Evolutionary conservation across 2,888 invertebrate species (phyloP).

Genomic region (Pristionchus entomophagus): DNA sequence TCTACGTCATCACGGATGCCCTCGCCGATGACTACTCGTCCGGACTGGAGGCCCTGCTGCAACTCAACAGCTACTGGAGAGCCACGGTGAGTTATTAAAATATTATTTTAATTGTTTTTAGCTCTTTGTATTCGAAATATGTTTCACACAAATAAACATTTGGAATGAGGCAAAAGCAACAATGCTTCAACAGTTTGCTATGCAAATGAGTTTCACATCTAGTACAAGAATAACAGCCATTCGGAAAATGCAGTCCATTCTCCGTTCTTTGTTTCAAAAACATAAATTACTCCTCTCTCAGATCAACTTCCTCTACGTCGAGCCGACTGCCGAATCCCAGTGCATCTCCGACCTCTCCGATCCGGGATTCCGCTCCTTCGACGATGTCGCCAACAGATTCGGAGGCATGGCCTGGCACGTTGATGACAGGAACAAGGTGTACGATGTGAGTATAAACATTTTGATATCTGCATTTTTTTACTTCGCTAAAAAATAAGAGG

Average conservation of each 20-base stretch:
- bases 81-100: slow-evolving; percentile 53
- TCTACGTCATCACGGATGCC: slow-evolving; percentile 70
- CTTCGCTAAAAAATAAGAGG: no score
- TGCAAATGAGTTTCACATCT: no score
- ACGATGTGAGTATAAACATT: not conserved
- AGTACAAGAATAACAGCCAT: no score
- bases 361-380: slow-evolving; percentile 29
- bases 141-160: no score
- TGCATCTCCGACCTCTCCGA: slow-evolving; percentile 11
- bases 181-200: no score
- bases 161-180: no score
- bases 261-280: not conserved
- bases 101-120: no score
- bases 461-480: not conserved
- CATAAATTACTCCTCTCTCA: no score
- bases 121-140: no score
- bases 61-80: slow-evolving; percentile 62
- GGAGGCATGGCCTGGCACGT: slow-evolving; percentile 25
- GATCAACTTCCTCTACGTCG: slow-evolving; percentile 43
- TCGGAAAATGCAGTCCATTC: no score
- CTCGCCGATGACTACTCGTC: slow-evolving; percentile 61
- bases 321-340: slow-evolving; percentile 6
- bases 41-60: slow-evolving; percentile 58
- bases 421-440: slow-evolving; percentile 16
- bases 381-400: slow-evolving; percentile 24